These are phyloP conservation scores for Sminthurinus aureus DNA, from an alignment of 2,888 invertebrate species.

Conservation along the genomic window DNA sequence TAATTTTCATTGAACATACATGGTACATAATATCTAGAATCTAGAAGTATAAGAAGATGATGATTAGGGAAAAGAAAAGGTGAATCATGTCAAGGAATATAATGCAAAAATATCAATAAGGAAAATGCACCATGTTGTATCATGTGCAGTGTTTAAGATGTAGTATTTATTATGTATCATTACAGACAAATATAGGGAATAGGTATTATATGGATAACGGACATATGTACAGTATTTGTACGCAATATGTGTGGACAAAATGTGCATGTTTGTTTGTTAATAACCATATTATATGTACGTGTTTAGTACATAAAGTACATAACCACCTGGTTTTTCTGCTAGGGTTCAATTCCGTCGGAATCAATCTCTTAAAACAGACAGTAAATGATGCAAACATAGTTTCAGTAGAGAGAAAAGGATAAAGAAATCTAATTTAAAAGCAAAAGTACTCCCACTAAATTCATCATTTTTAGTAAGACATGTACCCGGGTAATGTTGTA, in stretches of 20 bases:
- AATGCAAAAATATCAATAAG: too few relatives aligned
- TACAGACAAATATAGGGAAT: not conserved
- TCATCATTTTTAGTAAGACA: not conserved
- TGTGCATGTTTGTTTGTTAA: not conserved
- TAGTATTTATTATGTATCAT: not conserved
- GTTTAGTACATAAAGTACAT: not conserved
- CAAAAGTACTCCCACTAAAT: not conserved
- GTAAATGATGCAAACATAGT: not conserved
- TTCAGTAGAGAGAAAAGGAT: not conserved
- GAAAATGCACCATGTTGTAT: too few relatives aligned
- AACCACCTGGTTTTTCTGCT: slow-evolving; percentile 12
- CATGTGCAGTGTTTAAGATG: too few relatives aligned
- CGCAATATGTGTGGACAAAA: not conserved
- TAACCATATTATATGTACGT: not conserved
- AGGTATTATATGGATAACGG: not conserved
- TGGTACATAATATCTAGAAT: too few relatives aligned
- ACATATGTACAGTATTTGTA: not conserved
- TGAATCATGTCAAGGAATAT: too few relatives aligned
- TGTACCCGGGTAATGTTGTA: not conserved
- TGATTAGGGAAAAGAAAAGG: too few relatives aligned
- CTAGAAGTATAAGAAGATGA: too few relatives aligned
- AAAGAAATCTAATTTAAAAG: slow-evolving; percentile 10
- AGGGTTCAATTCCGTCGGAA: not conserved
- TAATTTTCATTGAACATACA: too few relatives aligned
- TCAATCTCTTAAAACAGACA: not conserved